Evolutionary conservation across 2,888 invertebrate genomes (phyloP), one percentile per base, ranked within the genome.

Genomic region (Apoda limacodes): DNA sequence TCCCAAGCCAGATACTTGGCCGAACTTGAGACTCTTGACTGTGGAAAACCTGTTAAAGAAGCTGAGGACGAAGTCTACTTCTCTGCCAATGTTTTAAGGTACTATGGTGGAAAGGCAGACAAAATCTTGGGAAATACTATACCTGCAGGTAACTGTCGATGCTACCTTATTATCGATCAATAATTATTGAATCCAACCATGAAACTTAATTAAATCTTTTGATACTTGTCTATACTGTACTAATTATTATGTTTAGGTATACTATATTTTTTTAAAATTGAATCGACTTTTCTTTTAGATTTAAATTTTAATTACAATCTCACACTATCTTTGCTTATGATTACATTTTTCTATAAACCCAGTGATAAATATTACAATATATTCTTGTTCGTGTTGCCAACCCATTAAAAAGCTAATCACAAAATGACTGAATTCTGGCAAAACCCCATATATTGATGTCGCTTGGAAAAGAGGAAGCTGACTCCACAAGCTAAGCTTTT

Each of bases 71-170:
- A 94, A 60, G 67, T 93, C 0, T 82, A 83, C 5, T 72, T 75
- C 37, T 78, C 86, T 9, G 80, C 88, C 0, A 83, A 83, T 29
- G 84, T 85, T 21, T 49, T 93, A 5, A 86, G 94, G 45, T 96
- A 95, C 56, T 94, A 89, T 65, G 95, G 94, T 9, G 96, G 95
- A 2, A 95, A 91, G 87, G 92, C 94, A 1, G 96, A 96, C 56
- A 96, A 96, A 67, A 89, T 88, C 53, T 87, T 90, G 37, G 88
- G 88, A 19, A 86, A 82, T 53, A 90, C 89, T 0, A 89, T 93
- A 28, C 90, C 92, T 11, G 83, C 88, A 46, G 78, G 78, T 75
- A 46, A 43, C 32, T 10, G 17, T 25, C 6, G n/a, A 14, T 14
- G 15, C 23, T 22, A 27, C 34, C 26, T 10, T 26, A 23, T 45